Base-by-base conservation (phyloP, 1,140 invertebrate genomes). In the Lordiphosa stackelbergi region DNA sequence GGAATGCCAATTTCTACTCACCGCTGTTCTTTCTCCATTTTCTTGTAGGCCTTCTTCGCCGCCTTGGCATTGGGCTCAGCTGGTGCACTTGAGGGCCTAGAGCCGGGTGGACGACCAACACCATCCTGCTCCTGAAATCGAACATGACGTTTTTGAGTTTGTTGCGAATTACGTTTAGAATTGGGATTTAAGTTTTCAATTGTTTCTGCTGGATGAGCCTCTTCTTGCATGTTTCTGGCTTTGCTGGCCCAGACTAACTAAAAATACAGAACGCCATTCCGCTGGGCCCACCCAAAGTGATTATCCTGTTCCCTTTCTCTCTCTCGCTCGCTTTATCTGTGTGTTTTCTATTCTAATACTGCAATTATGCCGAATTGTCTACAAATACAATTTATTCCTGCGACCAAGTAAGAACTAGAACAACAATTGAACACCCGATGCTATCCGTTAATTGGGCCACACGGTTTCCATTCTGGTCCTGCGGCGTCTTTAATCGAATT, bases 111-210 rank as follows among this genome's bases (percentile, higher is more conserved):
- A 35, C 73, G 66, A 34, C 47, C 64, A n/a, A 53, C 54, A 22
- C 72, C 83, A 87, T 86, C 84, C 61, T 87, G 81, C 59, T 87
- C 84, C 84, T 87, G 71, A 64, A 85, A 86, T 43, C 73, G 81
- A 45, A 85, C 81, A 81, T 85, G 81, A 51, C 81, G 77, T 71
- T 85, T 85, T 19, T 19, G 19, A 19, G 19, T 19, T 19, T 19
- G 19, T 68, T 81, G 72, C 53, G 68, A 40, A 34, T 62, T 54
- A 49, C 60, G 53, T 59, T 68, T 43, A 4, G 28, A 8, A 31
- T 45, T 57, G 52, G 56, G 42, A 16, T 51, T 48, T 7, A 11
- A 22, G 22, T 16, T 53, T 31, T 46, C 19, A 45, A 12, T 45
- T 40, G 37, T 6, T 28, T 28, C 24, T 28, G 58, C 2, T 31